phyloP scores from a whole-genome alignment of 2,888 invertebrate species.

The Amorpha juglandis region DNA sequence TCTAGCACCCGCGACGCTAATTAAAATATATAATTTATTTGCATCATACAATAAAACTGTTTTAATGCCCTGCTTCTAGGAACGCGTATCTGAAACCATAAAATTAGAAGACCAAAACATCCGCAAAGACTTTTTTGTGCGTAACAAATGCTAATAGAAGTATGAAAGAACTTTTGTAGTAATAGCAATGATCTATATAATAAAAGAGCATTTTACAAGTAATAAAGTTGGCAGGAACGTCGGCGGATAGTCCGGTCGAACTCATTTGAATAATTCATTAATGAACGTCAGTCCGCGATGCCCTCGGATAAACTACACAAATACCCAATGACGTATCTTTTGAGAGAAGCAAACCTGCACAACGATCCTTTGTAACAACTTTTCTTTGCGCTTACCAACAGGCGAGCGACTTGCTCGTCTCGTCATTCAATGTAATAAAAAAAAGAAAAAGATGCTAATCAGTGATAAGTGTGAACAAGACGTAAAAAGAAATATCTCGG shows the following conservation, averaged over 20 bases:
- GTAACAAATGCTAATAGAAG: neutral
- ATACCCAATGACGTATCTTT: slow-evolving; percentile 61
- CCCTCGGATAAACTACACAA: slow-evolving; percentile 74
- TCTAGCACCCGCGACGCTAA: slow-evolving; percentile 38
- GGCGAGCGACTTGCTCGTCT: too few species aligned
- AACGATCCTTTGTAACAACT: slow-evolving; percentile 36
- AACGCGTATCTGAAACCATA: neutral
- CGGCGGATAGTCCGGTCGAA: slow-evolving; percentile 54
- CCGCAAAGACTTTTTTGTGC: neutral
- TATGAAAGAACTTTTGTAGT: neutral
- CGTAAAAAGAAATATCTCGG: slow-evolving; percentile 17
- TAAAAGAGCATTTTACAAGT: slow-evolving; percentile 66
- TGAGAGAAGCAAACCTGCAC: slow-evolving; percentile 51
- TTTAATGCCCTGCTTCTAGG: slow-evolving; percentile 1
- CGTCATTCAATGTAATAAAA: too few species aligned
- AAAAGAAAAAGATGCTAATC: slow-evolving; percentile 35
- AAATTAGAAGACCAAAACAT: neutral
- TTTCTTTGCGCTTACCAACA: too few species aligned
- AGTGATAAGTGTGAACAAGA: slow-evolving; percentile 28
- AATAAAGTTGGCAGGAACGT: slow-evolving; percentile 62
- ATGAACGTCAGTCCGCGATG: slow-evolving; percentile 73
- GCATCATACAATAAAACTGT: slow-evolving; percentile 2
- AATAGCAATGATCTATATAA: slow-evolving; percentile 41
- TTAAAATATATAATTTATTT: slow-evolving; percentile 31
- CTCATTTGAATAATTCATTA: slow-evolving; percentile 79